Evolutionary conservation across 1,140 invertebrate genomes (phyloP), one percentile per base, ranked within the genome.

Genomic region (Liolophura sinensis): DNA sequence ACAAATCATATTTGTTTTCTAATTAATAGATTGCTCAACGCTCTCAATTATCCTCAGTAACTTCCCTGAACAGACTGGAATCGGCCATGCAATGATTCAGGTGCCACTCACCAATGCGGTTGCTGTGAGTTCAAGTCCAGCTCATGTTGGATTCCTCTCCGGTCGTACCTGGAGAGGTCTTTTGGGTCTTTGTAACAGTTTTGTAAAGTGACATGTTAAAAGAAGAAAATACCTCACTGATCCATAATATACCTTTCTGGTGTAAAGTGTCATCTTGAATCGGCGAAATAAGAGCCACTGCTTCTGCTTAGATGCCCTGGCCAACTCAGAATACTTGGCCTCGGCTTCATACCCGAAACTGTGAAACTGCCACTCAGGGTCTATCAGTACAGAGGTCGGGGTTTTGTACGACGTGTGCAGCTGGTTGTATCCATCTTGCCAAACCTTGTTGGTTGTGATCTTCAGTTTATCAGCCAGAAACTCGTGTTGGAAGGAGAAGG

Each of bases 221-320:
- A 48, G 57, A 47, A 64, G 57, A 55, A 16, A n/a, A 48, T 54
- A 47, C 6, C 20, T 31, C 27, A 24, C 31, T 24, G 27, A 57
- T 11, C 54, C 56, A 20, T 47, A 64, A 58, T 31, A 58, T 62
- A 67, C 65, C 47, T 56, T 52, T 14, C 27, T 67, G 55, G 56
- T 55, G 56, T 58, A 62, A n/a, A 62, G 58, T 24, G 22, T 11
- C 65, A 62, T 61, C 56, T 67, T 67, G 65, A 67, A 62, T 18
- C 54, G 16, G 15, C 54, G 48, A 46, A 67, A 67, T 5, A 62
- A 24, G 58, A 61, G 62, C 58, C 50, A 67, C n/a, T 50, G 51
- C 55, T 67, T 20, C 20, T 67, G 65, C 24, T 62, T n/a, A 12
- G 48, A 40, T 7, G 52, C 50, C 16, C 55, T 54, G 16, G 46